Evolutionary conservation across 2,113 vertebrate species (phyloP).

Genomic region (Notothenia coriiceps): DNA sequence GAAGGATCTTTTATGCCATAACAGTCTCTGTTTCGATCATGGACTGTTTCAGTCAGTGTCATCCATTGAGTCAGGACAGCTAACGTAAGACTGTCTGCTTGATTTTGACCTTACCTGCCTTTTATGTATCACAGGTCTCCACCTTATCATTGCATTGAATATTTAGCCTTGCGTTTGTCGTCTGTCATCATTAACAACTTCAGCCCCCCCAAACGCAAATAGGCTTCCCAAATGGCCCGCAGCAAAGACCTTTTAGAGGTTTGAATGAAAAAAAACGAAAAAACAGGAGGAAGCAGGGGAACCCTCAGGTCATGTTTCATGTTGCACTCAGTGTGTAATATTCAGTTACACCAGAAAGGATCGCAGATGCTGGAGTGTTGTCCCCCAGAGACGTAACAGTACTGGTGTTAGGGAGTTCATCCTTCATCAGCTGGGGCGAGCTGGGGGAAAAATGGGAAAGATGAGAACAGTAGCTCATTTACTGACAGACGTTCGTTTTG

Average conservation of each 20-base stretch:
- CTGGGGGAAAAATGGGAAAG: slow-evolving; percentile 5
- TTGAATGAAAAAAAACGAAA: not conserved
- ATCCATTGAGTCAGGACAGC: slow-evolving; percentile 42
- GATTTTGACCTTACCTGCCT: slow-evolving; percentile 58
- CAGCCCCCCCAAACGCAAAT: slow-evolving; percentile 16
- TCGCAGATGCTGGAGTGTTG: slow-evolving; percentile 48
- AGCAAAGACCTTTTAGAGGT: slow-evolving; percentile 36
- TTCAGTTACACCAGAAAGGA: slow-evolving; percentile 51
- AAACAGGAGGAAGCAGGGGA: slow-evolving; percentile 29
- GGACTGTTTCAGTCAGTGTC: slow-evolving; percentile 60
- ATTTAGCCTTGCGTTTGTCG: slow-evolving; percentile 44
- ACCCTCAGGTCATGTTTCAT: slow-evolving; percentile 41
- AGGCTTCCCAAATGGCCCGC: slow-evolving; percentile 42
- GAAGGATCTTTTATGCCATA: slow-evolving; percentile 53
- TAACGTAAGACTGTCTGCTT: slow-evolving; percentile 54
- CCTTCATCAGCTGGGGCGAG: slow-evolving; percentile 36
- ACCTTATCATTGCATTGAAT: slow-evolving; percentile 50
- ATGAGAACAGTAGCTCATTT: slow-evolving; percentile 44
- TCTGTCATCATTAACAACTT: slow-evolving; percentile 60
- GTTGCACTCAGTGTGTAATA: slow-evolving; percentile 56
- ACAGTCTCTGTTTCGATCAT: slow-evolving; percentile 60
- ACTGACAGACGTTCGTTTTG: slow-evolving; percentile 51
- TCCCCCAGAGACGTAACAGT: slow-evolving; percentile 30
- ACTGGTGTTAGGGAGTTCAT: slow-evolving; percentile 52
- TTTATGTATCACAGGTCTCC: slow-evolving; percentile 47